Evolutionary conservation across 2,888 invertebrate genomes (phyloP).

Genomic region (Pseudococcus jackbeardsleyi): DNA sequence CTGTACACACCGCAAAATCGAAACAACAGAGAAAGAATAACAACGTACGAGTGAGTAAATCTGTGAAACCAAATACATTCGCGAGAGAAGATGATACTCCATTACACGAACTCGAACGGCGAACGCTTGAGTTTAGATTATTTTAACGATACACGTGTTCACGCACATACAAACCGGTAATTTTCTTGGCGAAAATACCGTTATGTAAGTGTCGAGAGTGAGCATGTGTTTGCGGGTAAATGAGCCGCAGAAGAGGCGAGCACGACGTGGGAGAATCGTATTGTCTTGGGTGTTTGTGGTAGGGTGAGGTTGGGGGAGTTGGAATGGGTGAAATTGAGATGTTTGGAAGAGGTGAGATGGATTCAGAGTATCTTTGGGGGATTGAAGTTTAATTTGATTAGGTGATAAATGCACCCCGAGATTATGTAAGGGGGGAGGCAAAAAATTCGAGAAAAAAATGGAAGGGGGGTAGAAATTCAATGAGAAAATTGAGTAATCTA

Average conservation of each 20-base stretch:
- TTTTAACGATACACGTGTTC: slow-evolving; percentile 50
- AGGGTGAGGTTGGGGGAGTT: no score
- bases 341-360: no score
- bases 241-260: neutral
- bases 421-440: no score
- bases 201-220: neutral
- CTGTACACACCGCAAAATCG: neutral
- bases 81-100: slow-evolving; percentile 19
- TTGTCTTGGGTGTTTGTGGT: no score
- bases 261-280: neutral
- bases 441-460: no score
- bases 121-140: slow-evolving; percentile 8
- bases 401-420: no score
- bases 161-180: slow-evolving; percentile 23
- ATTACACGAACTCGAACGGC: slow-evolving; percentile 4
- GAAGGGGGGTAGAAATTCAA: no score
- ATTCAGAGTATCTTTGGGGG: no score
- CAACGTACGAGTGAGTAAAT: neutral
- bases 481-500: no score
- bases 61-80: slow-evolving; percentile 4
- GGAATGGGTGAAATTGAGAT: no score
- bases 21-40: slow-evolving; percentile 1
- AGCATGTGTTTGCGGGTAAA: neutral
- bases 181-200: slow-evolving; percentile 40
- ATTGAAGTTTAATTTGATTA: no score